These are phyloP conservation scores for Odontocerum albicorne DNA, from an alignment of 2,888 invertebrate species.

Conservation along the genomic window DNA sequence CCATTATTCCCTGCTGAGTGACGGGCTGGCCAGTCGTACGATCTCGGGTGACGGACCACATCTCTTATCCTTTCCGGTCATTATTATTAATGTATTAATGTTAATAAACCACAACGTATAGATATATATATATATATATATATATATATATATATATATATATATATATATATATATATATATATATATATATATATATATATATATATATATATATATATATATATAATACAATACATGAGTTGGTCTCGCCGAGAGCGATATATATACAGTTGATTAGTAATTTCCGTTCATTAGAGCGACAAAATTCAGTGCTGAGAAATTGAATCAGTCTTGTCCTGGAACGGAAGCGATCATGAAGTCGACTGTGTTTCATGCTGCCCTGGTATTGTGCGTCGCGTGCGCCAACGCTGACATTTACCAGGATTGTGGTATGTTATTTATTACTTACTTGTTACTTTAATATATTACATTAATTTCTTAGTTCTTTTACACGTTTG, in stretches of 20 bases:
- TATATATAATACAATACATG: too few species aligned
- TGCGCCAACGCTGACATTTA: slow-evolving; percentile 26
- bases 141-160: too few species aligned
- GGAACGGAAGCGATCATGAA: slow-evolving; percentile 10
- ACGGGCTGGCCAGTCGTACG: too few species aligned
- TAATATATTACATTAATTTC: too few species aligned
- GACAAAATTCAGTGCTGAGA: slow-evolving; percentile 18
- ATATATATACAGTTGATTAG: slow-evolving; percentile 29
- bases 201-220: too few species aligned
- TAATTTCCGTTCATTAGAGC: slow-evolving; percentile 31
- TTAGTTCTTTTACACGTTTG: too few species aligned
- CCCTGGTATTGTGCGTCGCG: slow-evolving; percentile 32
- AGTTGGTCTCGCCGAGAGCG: slow-evolving; percentile 23
- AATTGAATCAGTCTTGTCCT: slow-evolving; percentile 5
- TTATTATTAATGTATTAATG: slow-evolving; percentile 21
- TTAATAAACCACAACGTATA: slow-evolving; percentile 26
- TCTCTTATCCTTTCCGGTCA: slow-evolving; percentile 16
- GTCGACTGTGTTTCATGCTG: slow-evolving; percentile 17
- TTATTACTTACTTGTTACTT: not conserved
- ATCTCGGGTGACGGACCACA: too few species aligned
- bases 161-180: too few species aligned
- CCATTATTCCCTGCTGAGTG: slow-evolving; percentile 9
- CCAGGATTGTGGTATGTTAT: slow-evolving; percentile 38
- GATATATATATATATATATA: too few species aligned
- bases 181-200: too few species aligned